phyloP scores from a whole-genome alignment of 2,113 vertebrate genomes.

The Oreochromis aureus region DNA sequence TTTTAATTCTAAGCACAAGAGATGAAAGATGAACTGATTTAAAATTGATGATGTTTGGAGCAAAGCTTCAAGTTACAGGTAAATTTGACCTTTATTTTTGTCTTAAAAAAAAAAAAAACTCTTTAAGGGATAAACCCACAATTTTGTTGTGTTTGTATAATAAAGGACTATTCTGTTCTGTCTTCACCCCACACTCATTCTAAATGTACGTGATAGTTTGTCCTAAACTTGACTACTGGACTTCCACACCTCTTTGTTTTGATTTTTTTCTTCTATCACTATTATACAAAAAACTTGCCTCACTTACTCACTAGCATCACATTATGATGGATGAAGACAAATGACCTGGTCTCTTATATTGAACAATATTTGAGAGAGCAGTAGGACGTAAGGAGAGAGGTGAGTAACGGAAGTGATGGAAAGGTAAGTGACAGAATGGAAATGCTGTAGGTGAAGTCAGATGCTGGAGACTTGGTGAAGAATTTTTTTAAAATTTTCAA shows the following conservation, averaged over 20 bases:
- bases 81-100: neutral
- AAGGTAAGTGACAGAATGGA: neutral
- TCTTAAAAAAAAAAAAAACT: neutral
- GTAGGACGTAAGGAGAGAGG: neutral
- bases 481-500: neutral
- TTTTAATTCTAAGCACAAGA: neutral
- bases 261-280: too few relatives aligned
- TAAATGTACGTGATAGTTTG: neutral
- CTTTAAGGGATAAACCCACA: neutral
- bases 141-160: neutral
- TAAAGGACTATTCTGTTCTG: neutral
- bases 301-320: too few relatives aligned
- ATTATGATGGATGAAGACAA: neutral
- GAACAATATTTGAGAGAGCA: neutral
- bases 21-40: neutral
- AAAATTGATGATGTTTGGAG: neutral
- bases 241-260: neutral
- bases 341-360: neutral
- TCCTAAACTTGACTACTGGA: neutral
- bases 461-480: neutral
- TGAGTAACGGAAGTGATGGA: neutral
- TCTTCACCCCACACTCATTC: neutral
- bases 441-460: neutral
- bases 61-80: neutral
- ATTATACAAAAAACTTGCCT: too few relatives aligned